A percentile compares a stretch with the other conserved stretches of the same genome.
These are phyloP conservation scores for Xylophagus ater DNA, from an alignment of 2,888 invertebrate genomes.

Conservation along the genomic window DNA sequence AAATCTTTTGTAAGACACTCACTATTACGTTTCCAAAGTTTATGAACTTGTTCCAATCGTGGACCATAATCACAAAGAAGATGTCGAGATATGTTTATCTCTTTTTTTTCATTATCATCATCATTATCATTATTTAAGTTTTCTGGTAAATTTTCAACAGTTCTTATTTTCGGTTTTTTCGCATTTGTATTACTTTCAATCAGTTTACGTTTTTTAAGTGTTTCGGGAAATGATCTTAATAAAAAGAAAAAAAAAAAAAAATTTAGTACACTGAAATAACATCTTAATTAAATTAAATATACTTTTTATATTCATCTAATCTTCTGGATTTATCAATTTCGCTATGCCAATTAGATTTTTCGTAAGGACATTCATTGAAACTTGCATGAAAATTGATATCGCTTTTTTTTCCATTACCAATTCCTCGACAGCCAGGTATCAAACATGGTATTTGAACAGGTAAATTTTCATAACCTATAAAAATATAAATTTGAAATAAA, in stretches of 20 bases:
- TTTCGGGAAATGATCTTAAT: background rate
- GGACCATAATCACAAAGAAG: constrained; percentile 35
- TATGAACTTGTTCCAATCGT: constrained; percentile 27
- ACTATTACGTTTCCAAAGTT: constrained; percentile 31
- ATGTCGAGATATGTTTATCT: constrained; percentile 27
- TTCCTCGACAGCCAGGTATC: constrained; percentile 75
- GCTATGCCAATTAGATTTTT: constrained; percentile 33
- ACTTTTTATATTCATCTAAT: constrained; percentile 12
- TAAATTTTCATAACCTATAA: constrained; percentile 44
- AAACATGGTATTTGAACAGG: constrained; percentile 56
- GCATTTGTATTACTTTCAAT: background rate
- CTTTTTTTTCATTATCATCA: constrained; percentile 8
- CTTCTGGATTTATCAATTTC: constrained; percentile 30
- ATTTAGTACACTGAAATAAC: background rate
- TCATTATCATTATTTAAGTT: background rate
- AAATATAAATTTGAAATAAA: constrained; percentile 38
- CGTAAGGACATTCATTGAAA: constrained; percentile 67
- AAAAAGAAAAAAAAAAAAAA: background rate
- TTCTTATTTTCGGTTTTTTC: background rate
- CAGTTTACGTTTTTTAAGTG: constrained; percentile 4
- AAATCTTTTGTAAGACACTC: constrained; percentile 23
- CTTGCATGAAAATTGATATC: constrained; percentile 61
- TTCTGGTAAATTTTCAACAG: background rate
- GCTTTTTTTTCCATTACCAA: constrained; percentile 76
- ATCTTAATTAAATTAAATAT: background rate